phyloP scores from a whole-genome alignment of 2,888 invertebrate species.

The Hoplodrina blanda region DNA sequence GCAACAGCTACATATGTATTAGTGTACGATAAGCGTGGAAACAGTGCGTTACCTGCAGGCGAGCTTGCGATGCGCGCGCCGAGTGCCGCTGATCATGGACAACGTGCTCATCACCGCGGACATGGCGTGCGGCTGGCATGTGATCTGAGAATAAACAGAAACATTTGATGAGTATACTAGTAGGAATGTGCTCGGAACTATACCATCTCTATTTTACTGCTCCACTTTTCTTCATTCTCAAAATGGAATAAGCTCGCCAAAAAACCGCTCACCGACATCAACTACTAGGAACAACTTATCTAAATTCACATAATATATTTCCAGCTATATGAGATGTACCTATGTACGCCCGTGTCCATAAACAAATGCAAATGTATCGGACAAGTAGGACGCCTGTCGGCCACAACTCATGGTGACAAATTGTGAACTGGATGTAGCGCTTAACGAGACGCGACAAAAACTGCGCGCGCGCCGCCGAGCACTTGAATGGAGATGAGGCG shows the following conservation, averaged over 20 bases:
- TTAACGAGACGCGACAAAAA: conserved; percentile 61
- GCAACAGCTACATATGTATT: too few species aligned
- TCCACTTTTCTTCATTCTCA: background rate
- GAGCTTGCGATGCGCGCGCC: conserved; percentile 86
- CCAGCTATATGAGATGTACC: conserved; percentile 6
- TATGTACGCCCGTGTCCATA: conserved; percentile 42
- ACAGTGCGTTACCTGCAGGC: conserved; percentile 74
- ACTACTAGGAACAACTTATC: background rate
- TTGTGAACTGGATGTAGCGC: conserved; percentile 63
- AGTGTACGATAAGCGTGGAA: too few species aligned
- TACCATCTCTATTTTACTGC: background rate
- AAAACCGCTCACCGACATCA: background rate
- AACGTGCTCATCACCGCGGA: conserved; percentile 90
- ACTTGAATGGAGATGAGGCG: conserved; percentile 52
- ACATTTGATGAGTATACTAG: background rate
- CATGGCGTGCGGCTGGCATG: conserved; percentile 76
- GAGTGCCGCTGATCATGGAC: conserved; percentile 88
- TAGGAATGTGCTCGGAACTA: too few species aligned
- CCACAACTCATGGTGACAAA: conserved; percentile 66
- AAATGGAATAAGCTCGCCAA: background rate
- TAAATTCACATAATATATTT: conserved; percentile 27
- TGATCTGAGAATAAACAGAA: conserved; percentile 66
- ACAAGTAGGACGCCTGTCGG: conserved; percentile 42
- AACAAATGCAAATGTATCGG: conserved; percentile 57
- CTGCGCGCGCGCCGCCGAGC: conserved; percentile 42